A percentile compares a stretch with the other conserved stretches of the same genome.
phyloP scores from a whole-genome alignment of 2,888 invertebrate genomes.

The Tyria jacobaeae region DNA sequence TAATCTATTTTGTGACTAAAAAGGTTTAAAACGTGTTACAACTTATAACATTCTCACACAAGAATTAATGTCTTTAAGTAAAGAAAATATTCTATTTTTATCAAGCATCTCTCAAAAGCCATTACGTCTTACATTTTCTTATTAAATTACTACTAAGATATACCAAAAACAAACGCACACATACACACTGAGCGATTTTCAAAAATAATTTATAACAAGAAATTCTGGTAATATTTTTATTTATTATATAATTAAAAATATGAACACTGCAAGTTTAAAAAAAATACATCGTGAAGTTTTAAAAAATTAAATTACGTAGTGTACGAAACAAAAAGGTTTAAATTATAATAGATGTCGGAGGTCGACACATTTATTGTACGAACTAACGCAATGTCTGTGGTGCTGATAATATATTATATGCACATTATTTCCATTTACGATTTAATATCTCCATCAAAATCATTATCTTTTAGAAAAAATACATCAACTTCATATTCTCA shows the following conservation, averaged over 20 bases:
- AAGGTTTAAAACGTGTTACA: slow-evolving; percentile 25
- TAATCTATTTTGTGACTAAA: slow-evolving; percentile 49
- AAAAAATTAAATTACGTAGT: slow-evolving; percentile 36
- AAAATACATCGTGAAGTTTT: too few relatives aligned
- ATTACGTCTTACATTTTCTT: slow-evolving; percentile 30
- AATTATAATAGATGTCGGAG: slow-evolving; percentile 33
- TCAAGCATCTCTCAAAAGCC: slow-evolving; percentile 46
- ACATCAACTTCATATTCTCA: slow-evolving; percentile 59
- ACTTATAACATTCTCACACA: slow-evolving; percentile 29
- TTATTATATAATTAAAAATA: slow-evolving; percentile 32
- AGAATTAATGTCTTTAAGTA: slow-evolving; percentile 26
- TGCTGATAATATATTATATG: slow-evolving; percentile 66
- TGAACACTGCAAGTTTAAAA: slow-evolving; percentile 19
- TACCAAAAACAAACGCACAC: slow-evolving; percentile 25
- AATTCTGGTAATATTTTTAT: slow-evolving; percentile 37
- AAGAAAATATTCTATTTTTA: slow-evolving; percentile 35
- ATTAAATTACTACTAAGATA: slow-evolving; percentile 34
- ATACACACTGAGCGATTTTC: slow-evolving; percentile 23
- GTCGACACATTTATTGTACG: slow-evolving; percentile 15
- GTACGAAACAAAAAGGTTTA: slow-evolving; percentile 42
- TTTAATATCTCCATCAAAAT: slow-evolving; percentile 57
- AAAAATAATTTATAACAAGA: slow-evolving; percentile 39
- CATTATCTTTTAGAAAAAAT: slow-evolving; percentile 68
- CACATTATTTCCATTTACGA: slow-evolving; percentile 55
- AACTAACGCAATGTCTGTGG: slow-evolving; percentile 47